Conservation (phyloP, 2,888 invertebrate species). For the Crematogaster levior region DNA sequence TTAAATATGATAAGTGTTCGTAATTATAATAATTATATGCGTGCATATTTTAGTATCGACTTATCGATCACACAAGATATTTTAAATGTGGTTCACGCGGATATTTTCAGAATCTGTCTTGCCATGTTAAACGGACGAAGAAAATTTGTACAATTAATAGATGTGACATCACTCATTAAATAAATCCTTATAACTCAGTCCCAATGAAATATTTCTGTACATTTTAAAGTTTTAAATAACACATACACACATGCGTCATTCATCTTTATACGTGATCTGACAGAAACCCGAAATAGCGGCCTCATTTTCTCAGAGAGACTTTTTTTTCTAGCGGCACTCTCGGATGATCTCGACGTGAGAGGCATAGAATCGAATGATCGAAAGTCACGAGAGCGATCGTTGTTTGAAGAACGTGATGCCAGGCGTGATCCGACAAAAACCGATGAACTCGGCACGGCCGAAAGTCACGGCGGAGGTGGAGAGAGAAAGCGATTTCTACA, state of each 20-base stretch:
- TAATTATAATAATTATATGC: conserved; percentile 1
- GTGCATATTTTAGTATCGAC: neutral
- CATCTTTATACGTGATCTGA: neutral
- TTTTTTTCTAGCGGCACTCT: conserved; percentile 1
- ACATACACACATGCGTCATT: neutral
- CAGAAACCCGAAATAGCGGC: neutral
- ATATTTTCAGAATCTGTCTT: conserved; percentile 14
- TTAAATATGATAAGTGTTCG: no score
- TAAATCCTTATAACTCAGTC: neutral
- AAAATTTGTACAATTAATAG: neutral
- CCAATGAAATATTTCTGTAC: neutral
- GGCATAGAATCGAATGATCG: conserved; percentile 34
- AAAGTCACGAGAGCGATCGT: conserved; percentile 60
- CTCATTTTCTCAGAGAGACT: conserved; percentile 27
- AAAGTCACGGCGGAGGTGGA: conserved; percentile 61
- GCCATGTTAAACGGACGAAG: neutral
- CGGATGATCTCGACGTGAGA: conserved; percentile 20
- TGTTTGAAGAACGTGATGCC: conserved; percentile 64
- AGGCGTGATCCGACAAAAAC: conserved; percentile 59
- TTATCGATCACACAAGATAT: neutral
- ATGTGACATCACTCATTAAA: neutral
- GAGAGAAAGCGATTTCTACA: conserved; percentile 69
- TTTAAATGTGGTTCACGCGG: neutral
- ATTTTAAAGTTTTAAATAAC: neutral
- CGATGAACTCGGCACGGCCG: conserved; percentile 53